phyloP scores from a whole-genome alignment of 2,797 vertebrate species.

The Coendou prehensilis region DNA sequence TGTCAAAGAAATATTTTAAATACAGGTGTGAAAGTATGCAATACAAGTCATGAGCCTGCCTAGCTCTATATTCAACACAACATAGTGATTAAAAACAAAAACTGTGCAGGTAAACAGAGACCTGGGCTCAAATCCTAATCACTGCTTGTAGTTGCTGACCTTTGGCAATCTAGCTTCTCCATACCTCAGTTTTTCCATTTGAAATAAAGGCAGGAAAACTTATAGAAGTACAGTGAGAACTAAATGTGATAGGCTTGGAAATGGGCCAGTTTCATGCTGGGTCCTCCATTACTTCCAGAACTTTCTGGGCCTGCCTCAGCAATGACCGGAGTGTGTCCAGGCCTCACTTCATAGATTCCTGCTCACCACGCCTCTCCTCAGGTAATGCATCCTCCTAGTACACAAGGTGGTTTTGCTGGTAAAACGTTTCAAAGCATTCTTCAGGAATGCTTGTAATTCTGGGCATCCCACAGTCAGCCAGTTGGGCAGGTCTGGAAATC shows the following conservation, averaged over 20 bases:
- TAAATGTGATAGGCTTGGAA: background rate
- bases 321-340: background rate
- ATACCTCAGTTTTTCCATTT: background rate
- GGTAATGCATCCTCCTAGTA: background rate
- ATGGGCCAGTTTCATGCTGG: background rate
- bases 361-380: background rate
- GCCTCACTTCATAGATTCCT: background rate
- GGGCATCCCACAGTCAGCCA: background rate
- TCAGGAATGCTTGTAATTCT: background rate
- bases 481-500: slow-evolving; percentile 62
- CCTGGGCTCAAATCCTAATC: no score
- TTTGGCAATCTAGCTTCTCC: background rate
- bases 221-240: background rate
- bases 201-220: background rate
- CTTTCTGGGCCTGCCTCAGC: background rate
- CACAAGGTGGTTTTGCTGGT: background rate
- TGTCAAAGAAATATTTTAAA: slow-evolving; percentile 43
- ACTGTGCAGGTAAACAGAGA: background rate
- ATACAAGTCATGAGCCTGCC: background rate
- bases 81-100: background rate
- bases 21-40: background rate
- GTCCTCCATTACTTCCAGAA: slow-evolving; percentile 2
- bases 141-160: background rate
- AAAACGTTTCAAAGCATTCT: background rate
- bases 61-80: background rate